phyloP scores from a whole-genome alignment of 2,797 vertebrate species.

The Cirrhinus mrigala region DNA sequence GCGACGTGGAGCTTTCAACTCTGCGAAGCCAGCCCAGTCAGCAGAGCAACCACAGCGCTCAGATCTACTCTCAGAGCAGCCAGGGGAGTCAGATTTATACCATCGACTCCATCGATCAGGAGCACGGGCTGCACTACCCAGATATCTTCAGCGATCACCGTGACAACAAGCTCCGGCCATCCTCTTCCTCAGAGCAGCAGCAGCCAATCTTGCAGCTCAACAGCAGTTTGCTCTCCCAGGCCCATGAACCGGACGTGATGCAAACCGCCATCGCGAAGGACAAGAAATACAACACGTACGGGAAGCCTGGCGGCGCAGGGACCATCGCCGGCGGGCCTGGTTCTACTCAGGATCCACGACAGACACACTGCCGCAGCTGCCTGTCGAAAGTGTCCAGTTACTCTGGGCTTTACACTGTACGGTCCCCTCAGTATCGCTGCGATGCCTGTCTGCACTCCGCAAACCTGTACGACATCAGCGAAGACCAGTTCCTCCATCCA shows the following conservation, averaged over 20 bases:
- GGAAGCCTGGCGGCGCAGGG: constrained; percentile 72
- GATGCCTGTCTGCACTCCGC: constrained; percentile 92
- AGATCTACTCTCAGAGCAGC: constrained; percentile 70
- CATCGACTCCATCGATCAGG: constrained; percentile 86
- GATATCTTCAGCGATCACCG: constrained; percentile 82
- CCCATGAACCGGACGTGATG: constrained; percentile 72
- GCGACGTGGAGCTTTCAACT: constrained; percentile 84
- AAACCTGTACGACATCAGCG: constrained; percentile 96
- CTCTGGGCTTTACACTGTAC: constrained; percentile 88
- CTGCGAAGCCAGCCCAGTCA: constrained; percentile 82
- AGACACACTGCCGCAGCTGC: constrained; percentile 95
- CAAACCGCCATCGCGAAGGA: constrained; percentile 69
- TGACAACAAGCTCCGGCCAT: constrained; percentile 71
- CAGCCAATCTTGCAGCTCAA: constrained; percentile 76
- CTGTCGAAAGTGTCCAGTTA: constrained; percentile 91
- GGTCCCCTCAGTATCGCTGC: constrained; percentile 91
- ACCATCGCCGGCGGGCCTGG: constrained; percentile 42
- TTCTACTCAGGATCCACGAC: constrained; percentile 66
- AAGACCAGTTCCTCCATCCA: constrained; percentile 92
- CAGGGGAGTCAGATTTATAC: constrained; percentile 89
- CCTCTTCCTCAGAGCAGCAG: constrained; percentile 56
- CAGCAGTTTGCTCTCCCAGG: constrained; percentile 81
- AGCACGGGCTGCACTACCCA: constrained; percentile 86
- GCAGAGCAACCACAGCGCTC: constrained; percentile 76
- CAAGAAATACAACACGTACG: constrained; percentile 84